phyloP scores from a whole-genome alignment of 2,797 vertebrate genomes.

The Fratercula arctica region DNA sequence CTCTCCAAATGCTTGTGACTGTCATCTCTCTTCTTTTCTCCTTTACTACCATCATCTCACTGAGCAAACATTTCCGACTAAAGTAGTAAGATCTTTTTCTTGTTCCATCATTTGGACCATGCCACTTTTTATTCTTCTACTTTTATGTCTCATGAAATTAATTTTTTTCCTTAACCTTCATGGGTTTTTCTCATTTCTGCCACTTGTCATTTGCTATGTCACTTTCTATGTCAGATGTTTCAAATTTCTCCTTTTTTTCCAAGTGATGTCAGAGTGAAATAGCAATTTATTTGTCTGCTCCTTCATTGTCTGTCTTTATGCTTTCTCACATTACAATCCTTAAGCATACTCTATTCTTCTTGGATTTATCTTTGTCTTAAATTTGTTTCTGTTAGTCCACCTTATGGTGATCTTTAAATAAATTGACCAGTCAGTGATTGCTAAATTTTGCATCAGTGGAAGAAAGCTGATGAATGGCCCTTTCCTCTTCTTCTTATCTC shows the following conservation, averaged over 20 bases:
- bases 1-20: background rate
- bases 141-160: background rate
- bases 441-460: background rate
- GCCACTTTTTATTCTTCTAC: background rate
- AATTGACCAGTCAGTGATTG: background rate
- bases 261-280: background rate
- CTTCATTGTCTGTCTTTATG: background rate
- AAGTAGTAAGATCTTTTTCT: background rate
- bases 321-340: background rate
- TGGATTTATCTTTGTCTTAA: background rate
- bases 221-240: background rate
- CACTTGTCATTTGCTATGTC: background rate
- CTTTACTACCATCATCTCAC: background rate
- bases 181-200: background rate
- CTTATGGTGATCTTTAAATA: background rate
- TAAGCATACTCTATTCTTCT: background rate
- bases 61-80: background rate
- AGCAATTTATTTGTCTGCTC: background rate
- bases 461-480: background rate
- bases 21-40: background rate
- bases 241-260: background rate
- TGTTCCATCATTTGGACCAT: background rate
- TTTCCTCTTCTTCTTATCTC: background rate
- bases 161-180: background rate
- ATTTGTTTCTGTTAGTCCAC: background rate